Evolutionary conservation across 2,888 invertebrate species (phyloP).

Genomic region (Drosophila lacicola): DNA sequence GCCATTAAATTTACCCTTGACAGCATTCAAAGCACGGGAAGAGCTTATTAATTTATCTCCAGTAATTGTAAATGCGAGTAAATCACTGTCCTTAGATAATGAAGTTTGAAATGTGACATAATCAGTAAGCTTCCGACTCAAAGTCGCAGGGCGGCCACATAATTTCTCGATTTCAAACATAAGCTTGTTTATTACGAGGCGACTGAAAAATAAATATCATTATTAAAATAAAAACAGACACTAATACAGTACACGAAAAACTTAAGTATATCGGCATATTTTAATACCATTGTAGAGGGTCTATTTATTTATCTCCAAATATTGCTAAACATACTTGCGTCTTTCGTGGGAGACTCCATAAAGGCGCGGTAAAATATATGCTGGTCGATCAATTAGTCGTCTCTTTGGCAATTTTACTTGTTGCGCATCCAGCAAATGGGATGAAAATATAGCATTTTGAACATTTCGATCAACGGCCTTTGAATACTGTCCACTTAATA

Average conservation of each 20-base stretch:
- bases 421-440: conserved; percentile 91
- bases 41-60: conserved; percentile 90
- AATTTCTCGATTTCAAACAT: conserved; percentile 89
- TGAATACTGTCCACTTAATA: conserved; percentile 86
- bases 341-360: conserved; percentile 91
- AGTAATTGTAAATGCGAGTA: conserved; percentile 88
- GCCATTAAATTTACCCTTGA: conserved; percentile 85
- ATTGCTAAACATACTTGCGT: conserved; percentile 87
- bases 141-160: conserved; percentile 86
- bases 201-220: conserved; percentile 86
- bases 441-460: conserved; percentile 88
- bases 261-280: too few species aligned
- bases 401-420: conserved; percentile 91
- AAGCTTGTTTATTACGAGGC: conserved; percentile 88
- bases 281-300: too few species aligned
- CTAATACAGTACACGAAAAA: too few species aligned
- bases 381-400: conserved; percentile 89
- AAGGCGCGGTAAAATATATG: conserved; percentile 89
- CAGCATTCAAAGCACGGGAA: conserved; percentile 87
- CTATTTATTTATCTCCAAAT: too few species aligned
- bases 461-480: conserved; percentile 87
- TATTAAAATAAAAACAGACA: background rate
- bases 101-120: conserved; percentile 87
- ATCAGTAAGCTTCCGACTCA: conserved; percentile 87
- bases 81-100: conserved; percentile 87